Base-by-base conservation (phyloP, 37 sponge, comb jelly and placozoan genomes). In the Hormiphora californensis region DNA sequence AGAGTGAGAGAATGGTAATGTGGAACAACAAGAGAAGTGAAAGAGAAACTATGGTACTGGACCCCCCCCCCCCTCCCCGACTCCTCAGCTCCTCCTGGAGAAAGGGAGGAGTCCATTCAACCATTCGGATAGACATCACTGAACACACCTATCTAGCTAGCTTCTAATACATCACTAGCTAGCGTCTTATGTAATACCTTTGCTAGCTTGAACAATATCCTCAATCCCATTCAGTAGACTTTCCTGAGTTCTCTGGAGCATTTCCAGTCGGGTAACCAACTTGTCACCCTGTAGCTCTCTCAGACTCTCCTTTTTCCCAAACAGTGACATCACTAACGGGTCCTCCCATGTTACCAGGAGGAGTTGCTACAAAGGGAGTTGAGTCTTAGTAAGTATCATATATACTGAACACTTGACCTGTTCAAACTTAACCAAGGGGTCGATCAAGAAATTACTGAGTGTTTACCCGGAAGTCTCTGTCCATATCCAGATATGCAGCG, bases 241-340 rank as follows among this genome's bases (percentile, higher is more conserved):
- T 38, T 65, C 67, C 67, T 65, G 67, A 5, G 32, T 35, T 65
- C 67, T 27, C 67, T 65, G 67, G 15, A 65, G 38, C 2, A 39
- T 65, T 38, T 65, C 67, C 67, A 65, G 37, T 5, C 67, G 21
- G 15, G 30, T 28, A 7, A 65, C 35, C 67, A 65, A 19, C 67
- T 65, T 65, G 67, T 65, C 67, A 36, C 67, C 67, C 67, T 65
- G 67, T 32, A 65, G 33, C 36, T 65, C 67, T 19, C 67, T 65
- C 67, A 33, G 67, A 65, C 37, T 33, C 67, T 65, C n/a, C n/a
- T n/a, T 65, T 38, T 65, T 65, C 33, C 67, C 67, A 19, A 65
- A 65, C 17, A 65, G 17, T 0, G 67, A 65, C 67, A 65, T 65
- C 37, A 65, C 67, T 32, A 65, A 39, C 3, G 67, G 67, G 38